Percentiles rank a stretch among this genome's conserved stretches.
Evolutionary conservation across 2,113 vertebrate species (phyloP).

Genomic region (Aspiorhynchus laticeps): DNA sequence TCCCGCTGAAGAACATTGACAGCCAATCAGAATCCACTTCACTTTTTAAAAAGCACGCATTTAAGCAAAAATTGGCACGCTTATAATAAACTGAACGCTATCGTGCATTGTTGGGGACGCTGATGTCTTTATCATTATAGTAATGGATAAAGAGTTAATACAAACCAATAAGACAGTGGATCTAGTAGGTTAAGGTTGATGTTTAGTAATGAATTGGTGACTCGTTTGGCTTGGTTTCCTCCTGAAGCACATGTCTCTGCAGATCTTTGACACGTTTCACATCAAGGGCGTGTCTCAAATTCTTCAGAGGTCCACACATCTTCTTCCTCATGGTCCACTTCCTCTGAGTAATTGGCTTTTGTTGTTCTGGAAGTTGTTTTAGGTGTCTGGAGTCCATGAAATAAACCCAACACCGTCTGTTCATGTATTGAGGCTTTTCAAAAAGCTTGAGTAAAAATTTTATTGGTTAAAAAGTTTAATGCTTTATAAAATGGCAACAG

Average conservation of each 20-base stretch:
- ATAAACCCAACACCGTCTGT: not conserved
- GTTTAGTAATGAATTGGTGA: not conserved
- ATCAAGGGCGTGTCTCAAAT: slow-evolving; percentile 47
- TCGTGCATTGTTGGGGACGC: too few species aligned
- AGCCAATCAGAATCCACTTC: too few species aligned
- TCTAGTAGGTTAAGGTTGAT: not conserved
- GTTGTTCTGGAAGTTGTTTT: not conserved
- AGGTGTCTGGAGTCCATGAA: not conserved
- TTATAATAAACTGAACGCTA: too few species aligned
- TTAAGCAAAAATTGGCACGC: too few species aligned
- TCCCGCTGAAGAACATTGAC: too few species aligned
- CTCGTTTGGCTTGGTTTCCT: not conserved
- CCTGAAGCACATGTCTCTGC: slow-evolving; percentile 38
- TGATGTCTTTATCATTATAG: too few species aligned
- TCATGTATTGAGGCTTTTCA: too few species aligned
- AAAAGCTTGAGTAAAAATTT: too few species aligned
- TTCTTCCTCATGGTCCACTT: not conserved
- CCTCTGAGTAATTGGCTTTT: not conserved
- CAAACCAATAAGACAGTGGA: not conserved
- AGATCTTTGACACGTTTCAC: slow-evolving; percentile 38
- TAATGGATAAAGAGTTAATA: too few species aligned
- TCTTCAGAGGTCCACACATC: slow-evolving; percentile 14
- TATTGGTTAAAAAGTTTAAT: too few species aligned
- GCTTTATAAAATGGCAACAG: too few species aligned
- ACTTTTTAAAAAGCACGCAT: too few species aligned